A percentile compares a stretch with the other conserved stretches of the same genome.
These are phyloP conservation scores for Yponomeuta cagnagella DNA, from an alignment of 2,888 invertebrate species.

Conservation along the genomic window DNA sequence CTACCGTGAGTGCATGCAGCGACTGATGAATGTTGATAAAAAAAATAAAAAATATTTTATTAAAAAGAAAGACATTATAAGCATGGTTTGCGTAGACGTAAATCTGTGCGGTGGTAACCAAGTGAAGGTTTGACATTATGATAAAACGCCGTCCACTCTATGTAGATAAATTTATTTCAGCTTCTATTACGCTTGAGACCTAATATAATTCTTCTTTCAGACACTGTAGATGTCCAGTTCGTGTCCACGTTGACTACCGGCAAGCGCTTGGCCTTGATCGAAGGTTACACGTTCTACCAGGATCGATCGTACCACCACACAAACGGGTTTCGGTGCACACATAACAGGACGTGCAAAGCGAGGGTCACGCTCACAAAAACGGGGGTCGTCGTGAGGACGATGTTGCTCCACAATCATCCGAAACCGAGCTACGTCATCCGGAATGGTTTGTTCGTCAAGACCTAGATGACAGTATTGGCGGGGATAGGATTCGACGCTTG, in stretches of 20 bases:
- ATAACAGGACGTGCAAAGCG: constrained; percentile 10
- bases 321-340: neutral
- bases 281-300: neutral
- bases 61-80: too few relatives aligned
- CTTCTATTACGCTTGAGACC: neutral
- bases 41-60: too few relatives aligned
- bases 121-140: too few relatives aligned
- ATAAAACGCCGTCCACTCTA: too few relatives aligned
- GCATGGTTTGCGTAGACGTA: too few relatives aligned
- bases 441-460: neutral
- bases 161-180: too few relatives aligned
- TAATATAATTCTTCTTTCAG: neutral
- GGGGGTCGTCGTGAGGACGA: neutral
- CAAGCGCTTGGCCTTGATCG: neutral
- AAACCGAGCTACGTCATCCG: neutral
- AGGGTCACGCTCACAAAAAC: neutral
- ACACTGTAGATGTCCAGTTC: neutral
- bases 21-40: too few relatives aligned
- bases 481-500: too few relatives aligned
- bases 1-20: too few relatives aligned
- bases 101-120: too few relatives aligned
- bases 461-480: neutral
- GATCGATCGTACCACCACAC: neutral
- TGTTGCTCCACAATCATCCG: constrained; percentile 1
- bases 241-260: neutral